Percentiles rank a stretch among this genome's conserved stretches.
Evolutionary conservation across 2,888 invertebrate genomes (phyloP).

Genomic region (Cerastis leucographa): DNA sequence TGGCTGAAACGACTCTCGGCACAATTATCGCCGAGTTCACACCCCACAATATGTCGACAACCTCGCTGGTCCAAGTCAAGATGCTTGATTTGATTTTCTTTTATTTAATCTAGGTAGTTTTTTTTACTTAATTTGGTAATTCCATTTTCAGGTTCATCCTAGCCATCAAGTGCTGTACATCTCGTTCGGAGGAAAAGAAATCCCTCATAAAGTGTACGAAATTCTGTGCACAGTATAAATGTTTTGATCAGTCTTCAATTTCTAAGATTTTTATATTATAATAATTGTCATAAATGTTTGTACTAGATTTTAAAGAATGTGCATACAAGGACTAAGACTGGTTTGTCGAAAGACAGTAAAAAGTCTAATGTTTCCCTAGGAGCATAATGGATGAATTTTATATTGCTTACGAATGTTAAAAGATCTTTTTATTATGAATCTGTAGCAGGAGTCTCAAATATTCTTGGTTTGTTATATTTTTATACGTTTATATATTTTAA

Average conservation of each 20-base stretch:
- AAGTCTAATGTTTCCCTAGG: slow-evolving; percentile 28
- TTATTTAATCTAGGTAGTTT: neutral
- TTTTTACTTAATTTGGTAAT: neutral
- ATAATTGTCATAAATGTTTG: slow-evolving; percentile 41
- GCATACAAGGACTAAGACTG: slow-evolving; percentile 52
- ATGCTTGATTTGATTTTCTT: neutral
- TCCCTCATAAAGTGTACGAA: slow-evolving; percentile 81
- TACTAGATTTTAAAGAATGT: slow-evolving; percentile 35
- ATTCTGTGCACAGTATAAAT: slow-evolving; percentile 76
- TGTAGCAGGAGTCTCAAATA: slow-evolving; percentile 47
- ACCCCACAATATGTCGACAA: neutral
- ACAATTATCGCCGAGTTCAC: neutral
- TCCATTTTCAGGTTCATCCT: slow-evolving; percentile 81
- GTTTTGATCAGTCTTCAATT: slow-evolving; percentile 7
- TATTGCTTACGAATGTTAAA: slow-evolving; percentile 44
- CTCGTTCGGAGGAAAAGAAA: slow-evolving; percentile 83
- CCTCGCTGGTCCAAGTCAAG: neutral
- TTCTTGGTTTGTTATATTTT: slow-evolving; percentile 60
- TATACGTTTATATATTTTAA: slow-evolving; percentile 50
- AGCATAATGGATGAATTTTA: slow-evolving; percentile 32
- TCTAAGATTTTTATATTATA: slow-evolving; percentile 45
- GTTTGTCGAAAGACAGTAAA: slow-evolving; percentile 55
- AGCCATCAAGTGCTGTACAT: slow-evolving; percentile 84
- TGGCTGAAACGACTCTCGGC: neutral
- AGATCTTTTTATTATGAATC: slow-evolving; percentile 38